These are phyloP conservation scores for Numenius arquata DNA, from an alignment of 2,113 vertebrate species.

Conservation along the genomic window DNA sequence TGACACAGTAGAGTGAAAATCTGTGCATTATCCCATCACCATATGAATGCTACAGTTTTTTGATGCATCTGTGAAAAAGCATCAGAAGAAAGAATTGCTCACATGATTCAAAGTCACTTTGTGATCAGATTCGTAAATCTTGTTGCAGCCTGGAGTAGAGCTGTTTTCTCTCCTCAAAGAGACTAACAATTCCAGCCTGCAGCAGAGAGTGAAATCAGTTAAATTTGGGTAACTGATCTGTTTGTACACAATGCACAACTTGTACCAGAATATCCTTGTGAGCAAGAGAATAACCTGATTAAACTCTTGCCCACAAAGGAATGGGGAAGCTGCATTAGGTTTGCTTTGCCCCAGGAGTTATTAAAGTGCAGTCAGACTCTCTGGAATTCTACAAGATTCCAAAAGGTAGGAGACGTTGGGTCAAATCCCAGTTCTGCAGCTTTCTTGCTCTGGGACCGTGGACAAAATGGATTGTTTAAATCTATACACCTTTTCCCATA, in stretches of 20 bases:
- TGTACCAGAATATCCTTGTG: not conserved
- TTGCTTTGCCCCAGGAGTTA: not conserved
- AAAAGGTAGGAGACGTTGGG: not conserved
- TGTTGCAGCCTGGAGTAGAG: not conserved
- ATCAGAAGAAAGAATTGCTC: not conserved
- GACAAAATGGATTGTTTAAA: not conserved
- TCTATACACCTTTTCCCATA: not conserved
- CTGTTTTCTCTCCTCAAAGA: not conserved
- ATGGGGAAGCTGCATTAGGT: not conserved
- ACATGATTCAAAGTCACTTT: not conserved
- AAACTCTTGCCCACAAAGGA: not conserved
- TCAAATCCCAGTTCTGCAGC: not conserved
- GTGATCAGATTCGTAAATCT: not conserved
- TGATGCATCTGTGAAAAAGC: not conserved
- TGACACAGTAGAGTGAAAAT: not conserved
- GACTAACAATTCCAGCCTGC: not conserved
- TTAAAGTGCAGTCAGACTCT: not conserved
- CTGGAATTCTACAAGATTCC: not conserved
- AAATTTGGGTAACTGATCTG: not conserved
- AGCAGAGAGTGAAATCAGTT: not conserved
- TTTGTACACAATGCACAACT: not conserved
- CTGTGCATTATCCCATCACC: not conserved
- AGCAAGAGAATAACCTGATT: not conserved
- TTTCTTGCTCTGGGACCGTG: not conserved
- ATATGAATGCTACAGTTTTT: not conserved